Conservation (phyloP, 2,113 vertebrate genomes). For the Entelurus aequoreus region DNA sequence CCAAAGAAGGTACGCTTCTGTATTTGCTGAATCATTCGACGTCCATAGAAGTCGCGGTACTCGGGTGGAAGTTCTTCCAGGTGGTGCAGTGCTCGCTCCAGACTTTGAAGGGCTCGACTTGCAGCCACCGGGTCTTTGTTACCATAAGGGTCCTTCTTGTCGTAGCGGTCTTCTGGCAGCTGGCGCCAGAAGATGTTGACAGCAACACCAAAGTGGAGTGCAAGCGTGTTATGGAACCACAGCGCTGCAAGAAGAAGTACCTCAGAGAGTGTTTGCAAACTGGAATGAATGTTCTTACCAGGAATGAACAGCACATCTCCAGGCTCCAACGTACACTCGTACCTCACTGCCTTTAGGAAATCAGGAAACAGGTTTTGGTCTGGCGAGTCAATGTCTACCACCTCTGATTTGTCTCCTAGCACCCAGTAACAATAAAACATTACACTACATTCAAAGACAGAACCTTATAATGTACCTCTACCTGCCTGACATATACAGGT, state of each 20-base stretch:
- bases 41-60: conserved; percentile 90
- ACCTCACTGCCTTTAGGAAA: conserved; percentile 83
- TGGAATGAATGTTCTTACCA: conserved; percentile 62
- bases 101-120: conserved; percentile 79
- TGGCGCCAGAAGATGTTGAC: conserved; percentile 95
- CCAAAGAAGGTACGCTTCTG: conserved; percentile 75
- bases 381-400: conserved; percentile 87
- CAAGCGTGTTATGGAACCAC: conserved; percentile 95
- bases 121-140: conserved; percentile 90
- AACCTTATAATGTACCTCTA: not conserved
- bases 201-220: conserved; percentile 89
- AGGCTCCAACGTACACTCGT: conserved; percentile 82
- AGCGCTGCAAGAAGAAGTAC: conserved; percentile 70
- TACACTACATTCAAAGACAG: not conserved
- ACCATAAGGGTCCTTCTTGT: conserved; percentile 89
- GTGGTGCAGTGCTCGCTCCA: conserved; percentile 81
- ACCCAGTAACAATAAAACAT: not conserved
- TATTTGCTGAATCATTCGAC: conserved; percentile 87
- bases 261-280: not conserved
- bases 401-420: conserved; percentile 89
- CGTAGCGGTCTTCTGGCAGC: conserved; percentile 81
- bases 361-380: conserved; percentile 83
- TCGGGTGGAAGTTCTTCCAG: conserved; percentile 86
- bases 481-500: conserved; percentile 89
- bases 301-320: conserved; percentile 96